Conservation (phyloP, 2,888 invertebrate species). For the Hoplodrina ambigua region DNA sequence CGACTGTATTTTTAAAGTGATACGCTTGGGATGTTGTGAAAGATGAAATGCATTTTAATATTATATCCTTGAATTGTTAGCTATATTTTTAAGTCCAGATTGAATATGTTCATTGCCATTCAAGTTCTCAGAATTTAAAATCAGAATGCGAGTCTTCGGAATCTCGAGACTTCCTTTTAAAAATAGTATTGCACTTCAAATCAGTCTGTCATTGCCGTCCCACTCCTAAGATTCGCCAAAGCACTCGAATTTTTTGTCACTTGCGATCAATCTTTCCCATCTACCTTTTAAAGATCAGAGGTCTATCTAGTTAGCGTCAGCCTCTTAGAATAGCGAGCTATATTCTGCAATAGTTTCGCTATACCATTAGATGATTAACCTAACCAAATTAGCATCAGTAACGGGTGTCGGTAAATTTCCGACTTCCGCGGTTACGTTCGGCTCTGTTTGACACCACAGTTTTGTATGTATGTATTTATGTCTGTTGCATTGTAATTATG, state of each 20-base stretch:
- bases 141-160: neutral
- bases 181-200: neutral
- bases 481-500: slow-evolving; percentile 63
- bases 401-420: slow-evolving; percentile 66
- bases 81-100: slow-evolving; percentile 25
- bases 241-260: neutral
- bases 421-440: slow-evolving; percentile 77
- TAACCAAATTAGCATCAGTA: slow-evolving; percentile 71
- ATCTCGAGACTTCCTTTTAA: slow-evolving; percentile 11
- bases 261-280: neutral
- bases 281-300: too few relatives aligned
- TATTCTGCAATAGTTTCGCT: slow-evolving; percentile 31
- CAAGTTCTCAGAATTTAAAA: slow-evolving; percentile 15
- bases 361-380: slow-evolving; percentile 34
- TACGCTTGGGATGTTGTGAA: slow-evolving; percentile 12
- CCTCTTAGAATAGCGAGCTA: neutral
- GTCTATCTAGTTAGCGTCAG: neutral
- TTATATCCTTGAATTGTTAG: slow-evolving; percentile 19
- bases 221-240: too few relatives aligned
- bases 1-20: slow-evolving; percentile 39
- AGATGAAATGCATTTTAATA: slow-evolving; percentile 43
- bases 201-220: neutral
- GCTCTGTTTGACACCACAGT: slow-evolving; percentile 79
- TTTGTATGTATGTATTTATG: slow-evolving; percentile 67
- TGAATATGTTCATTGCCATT: slow-evolving; percentile 3